Evolutionary conservation across 2,888 invertebrate species (phyloP), one percentile per base, ranked within the genome.

Genomic region (Balanococcus diminutus): DNA sequence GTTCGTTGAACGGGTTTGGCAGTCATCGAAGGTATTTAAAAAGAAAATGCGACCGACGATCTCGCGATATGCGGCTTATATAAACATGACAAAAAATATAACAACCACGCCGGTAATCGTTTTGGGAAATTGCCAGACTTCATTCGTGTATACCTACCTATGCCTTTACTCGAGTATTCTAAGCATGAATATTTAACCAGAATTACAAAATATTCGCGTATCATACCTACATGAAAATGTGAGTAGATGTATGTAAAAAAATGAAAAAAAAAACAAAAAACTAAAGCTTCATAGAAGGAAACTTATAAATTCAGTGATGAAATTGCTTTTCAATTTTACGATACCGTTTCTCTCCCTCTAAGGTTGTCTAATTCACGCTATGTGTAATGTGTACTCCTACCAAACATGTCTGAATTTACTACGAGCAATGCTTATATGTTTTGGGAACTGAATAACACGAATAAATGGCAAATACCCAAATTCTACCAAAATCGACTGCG

Each of bases 61-160:
- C 22, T 56, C 56, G 22, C 56, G 56, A 56, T 56, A 56, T 56
- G 56, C 56, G 56, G 56, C 56, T 56, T 19, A 56, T 56, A 56
- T 56, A 56, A 56, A 56, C 56, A 56, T 56, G 56, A 56, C 56
- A 56, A 56, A 56, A 56, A 56, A 56, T 56, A 56, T 56, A 56
- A 56, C 56, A 56, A 56, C 56, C 56, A 56, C 6, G 56, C 56
- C 56, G 22, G 56, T 56, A 56, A 56, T 56, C 56, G 56, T 56
- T 56, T 56, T 56, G 56, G 56, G 22, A 56, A 56, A 56, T 6
- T 4, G 56, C 56, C 56, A 56, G 56, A 22, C 22, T 56, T 56
- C 56, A 56, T 56, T 56, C 56, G 56, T 14, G 22, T 56, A 56
- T 22, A 56, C 56, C 19, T 56, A 56, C 4, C 8, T 36, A 36